phyloP scores from a whole-genome alignment of 2,113 vertebrate species.

The Poicephalus gulielmi region DNA sequence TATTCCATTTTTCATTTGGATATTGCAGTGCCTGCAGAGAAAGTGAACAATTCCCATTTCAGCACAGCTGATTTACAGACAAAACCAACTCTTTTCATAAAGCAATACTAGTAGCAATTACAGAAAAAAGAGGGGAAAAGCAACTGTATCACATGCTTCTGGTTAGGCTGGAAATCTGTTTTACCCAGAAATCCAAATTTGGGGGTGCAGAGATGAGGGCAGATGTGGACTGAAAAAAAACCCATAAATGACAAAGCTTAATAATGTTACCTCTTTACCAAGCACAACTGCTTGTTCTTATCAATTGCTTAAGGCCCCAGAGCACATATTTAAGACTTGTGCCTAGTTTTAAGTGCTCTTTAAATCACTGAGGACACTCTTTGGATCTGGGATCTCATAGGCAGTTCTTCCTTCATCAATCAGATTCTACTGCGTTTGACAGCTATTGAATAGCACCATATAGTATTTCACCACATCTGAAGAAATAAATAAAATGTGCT shows the following conservation, averaged over 20 bases:
- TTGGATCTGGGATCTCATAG: background rate
- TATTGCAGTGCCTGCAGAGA: background rate
- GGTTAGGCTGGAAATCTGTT: background rate
- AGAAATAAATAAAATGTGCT: conserved; percentile 6
- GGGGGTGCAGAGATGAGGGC: background rate
- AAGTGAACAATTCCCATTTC: background rate
- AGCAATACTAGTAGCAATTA: background rate
- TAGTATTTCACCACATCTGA: background rate
- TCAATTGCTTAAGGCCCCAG: background rate
- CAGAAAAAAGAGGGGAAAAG: background rate
- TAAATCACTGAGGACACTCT: background rate
- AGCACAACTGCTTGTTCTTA: background rate
- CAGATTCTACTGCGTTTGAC: background rate
- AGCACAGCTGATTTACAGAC: background rate
- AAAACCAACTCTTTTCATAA: background rate
- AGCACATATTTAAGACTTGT: background rate
- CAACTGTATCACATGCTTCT: background rate
- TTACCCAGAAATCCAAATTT: background rate
- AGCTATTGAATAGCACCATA: background rate
- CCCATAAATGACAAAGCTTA: background rate
- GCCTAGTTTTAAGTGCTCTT: background rate
- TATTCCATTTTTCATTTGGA: background rate
- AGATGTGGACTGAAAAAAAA: background rate
- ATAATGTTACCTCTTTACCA: background rate
- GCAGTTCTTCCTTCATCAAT: background rate